These are phyloP conservation scores for Sclerodermus sp. DNA, from an alignment of 2,888 invertebrate genomes.

Conservation along the genomic window DNA sequence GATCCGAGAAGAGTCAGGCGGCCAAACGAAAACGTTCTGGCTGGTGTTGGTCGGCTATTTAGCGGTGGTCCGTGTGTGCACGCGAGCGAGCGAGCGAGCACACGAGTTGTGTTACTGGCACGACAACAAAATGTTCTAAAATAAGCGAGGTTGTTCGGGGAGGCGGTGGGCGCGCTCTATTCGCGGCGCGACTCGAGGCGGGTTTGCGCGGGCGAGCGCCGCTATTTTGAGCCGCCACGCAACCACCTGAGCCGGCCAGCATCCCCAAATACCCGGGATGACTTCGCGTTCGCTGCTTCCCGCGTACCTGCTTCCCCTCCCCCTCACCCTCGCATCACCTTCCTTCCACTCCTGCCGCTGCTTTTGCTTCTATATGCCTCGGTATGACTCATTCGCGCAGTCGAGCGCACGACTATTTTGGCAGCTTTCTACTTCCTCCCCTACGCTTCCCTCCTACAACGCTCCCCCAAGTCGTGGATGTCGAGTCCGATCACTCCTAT, in stretches of 20 bases:
- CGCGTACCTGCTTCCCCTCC: no score
- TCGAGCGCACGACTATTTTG: no score
- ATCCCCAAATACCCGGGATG: constrained; percentile 52
- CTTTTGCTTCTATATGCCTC: constrained; percentile 18
- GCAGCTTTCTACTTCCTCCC: no score
- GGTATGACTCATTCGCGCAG: constrained; percentile 28
- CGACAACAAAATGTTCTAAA: constrained; percentile 50
- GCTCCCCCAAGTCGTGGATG: no score
- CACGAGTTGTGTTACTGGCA: constrained; percentile 33
- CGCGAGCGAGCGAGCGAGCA: constrained; percentile 14
- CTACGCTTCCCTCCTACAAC: no score
- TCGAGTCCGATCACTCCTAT: no score
- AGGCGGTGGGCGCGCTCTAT: constrained; percentile 54
- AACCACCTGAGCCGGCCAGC: constrained; percentile 54
- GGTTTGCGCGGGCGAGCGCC: constrained; percentile 54
- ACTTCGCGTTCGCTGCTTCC: constrained; percentile 32
- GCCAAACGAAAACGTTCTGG: no score
- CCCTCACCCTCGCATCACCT: no score
- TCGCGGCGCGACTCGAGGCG: constrained; percentile 47
- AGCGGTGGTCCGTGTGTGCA: not conserved
- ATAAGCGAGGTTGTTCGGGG: constrained; percentile 41
- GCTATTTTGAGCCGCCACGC: constrained; percentile 54
- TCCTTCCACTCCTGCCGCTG: constrained; percentile 2
- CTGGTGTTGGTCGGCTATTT: no score
- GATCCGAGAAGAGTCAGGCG: no score